Conservation (phyloP, 2,113 vertebrate species). For the Cyprinus carpio region DNA sequence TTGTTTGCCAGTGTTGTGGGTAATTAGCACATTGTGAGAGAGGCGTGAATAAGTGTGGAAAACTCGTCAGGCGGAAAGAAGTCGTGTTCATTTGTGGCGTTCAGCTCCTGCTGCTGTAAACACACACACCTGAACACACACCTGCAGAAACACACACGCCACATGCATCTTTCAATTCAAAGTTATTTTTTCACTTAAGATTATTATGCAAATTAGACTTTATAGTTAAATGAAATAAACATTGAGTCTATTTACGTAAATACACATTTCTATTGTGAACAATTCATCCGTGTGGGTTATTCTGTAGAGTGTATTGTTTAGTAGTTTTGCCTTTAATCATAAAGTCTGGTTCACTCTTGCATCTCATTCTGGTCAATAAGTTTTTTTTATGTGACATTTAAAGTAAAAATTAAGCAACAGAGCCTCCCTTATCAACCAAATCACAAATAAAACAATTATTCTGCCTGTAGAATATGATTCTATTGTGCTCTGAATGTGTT, state of each 20-base stretch:
- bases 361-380: too few species aligned
- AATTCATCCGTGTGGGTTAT: not conserved
- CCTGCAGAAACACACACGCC: conserved; percentile 55
- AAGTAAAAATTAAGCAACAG: too few species aligned
- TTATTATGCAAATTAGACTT: not conserved
- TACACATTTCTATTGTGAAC: not conserved
- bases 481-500: not conserved
- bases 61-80: conserved; percentile 64
- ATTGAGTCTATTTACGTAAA: not conserved
- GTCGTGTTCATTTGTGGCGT: conserved; percentile 65
- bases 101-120: conserved; percentile 45
- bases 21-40: conserved; percentile 70
- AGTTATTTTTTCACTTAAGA: not conserved
- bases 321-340: not conserved
- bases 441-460: too few species aligned
- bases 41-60: conserved; percentile 64
- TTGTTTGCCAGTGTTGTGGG: conserved; percentile 62
- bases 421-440: too few species aligned
- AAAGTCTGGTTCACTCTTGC: too few species aligned
- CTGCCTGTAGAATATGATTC: not conserved
- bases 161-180: not conserved
- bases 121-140: conserved; percentile 18
- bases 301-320: not conserved
- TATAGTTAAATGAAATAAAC: not conserved
- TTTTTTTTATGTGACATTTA: too few species aligned